These are phyloP conservation scores for Darevskia mixta DNA, from an alignment of 2,797 vertebrate species.

Conservation along the genomic window DNA sequence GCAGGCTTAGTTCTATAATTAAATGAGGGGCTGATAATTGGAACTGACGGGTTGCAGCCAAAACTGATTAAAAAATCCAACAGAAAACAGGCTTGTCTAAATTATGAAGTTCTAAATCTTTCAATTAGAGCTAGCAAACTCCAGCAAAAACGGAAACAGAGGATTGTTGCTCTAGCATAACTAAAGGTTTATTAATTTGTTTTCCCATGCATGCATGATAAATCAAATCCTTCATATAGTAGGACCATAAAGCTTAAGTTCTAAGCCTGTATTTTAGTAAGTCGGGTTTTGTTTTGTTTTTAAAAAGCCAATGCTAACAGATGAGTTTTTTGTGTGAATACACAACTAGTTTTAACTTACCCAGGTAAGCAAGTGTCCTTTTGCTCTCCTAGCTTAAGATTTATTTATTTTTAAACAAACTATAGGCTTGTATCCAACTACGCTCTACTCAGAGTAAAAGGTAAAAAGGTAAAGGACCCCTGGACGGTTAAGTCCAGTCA, in stretches of 20 bases:
- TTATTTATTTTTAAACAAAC: too few species aligned
- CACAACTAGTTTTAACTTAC: neutral
- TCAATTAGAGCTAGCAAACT: constrained; percentile 46
- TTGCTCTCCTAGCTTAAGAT: neutral
- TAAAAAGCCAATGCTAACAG: neutral
- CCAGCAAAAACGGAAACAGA: constrained; percentile 40
- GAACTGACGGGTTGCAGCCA: constrained; percentile 40
- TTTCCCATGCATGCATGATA: neutral
- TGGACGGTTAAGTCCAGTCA: too few species aligned
- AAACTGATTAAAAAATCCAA: constrained; percentile 54
- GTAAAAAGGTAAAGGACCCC: too few species aligned
- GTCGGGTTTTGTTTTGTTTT: neutral
- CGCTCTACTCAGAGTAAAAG: too few species aligned
- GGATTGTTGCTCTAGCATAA: constrained; percentile 10
- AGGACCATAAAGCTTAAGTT: neutral
- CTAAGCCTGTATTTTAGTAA: constrained; percentile 11
- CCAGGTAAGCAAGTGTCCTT: neutral
- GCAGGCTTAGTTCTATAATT: constrained; percentile 41
- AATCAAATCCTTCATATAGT: constrained; percentile 15
- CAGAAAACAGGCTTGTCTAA: constrained; percentile 37
- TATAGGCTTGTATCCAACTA: too few species aligned
- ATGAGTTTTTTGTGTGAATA: neutral
- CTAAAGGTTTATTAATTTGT: constrained; percentile 29
- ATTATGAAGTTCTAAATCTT: constrained; percentile 51
- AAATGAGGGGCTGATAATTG: constrained; percentile 55